phyloP scores from a whole-genome alignment of 2,113 vertebrate genomes.

The Hyperopisus bebe region DNA sequence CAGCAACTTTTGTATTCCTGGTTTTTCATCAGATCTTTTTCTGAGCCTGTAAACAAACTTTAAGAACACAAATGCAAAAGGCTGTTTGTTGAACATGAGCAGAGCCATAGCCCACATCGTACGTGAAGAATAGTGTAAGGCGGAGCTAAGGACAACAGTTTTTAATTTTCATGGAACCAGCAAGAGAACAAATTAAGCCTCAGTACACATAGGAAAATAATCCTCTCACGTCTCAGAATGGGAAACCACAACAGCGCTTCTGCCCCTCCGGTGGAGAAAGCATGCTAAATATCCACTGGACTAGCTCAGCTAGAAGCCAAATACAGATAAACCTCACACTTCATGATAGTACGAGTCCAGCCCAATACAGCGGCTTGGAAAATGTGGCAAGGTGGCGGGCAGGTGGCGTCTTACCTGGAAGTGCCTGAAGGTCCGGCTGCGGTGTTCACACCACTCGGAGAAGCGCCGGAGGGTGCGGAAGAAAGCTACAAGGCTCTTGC shows the following conservation, averaged over 20 bases:
- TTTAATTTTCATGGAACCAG: not conserved
- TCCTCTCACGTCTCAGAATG: not conserved
- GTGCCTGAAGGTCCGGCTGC: slow-evolving; percentile 66
- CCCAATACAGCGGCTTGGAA: not conserved
- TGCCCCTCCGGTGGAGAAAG: not conserved
- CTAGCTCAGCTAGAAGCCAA: not conserved
- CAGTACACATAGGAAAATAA: not conserved
- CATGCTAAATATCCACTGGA: not conserved
- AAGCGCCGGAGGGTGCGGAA: slow-evolving; percentile 75
- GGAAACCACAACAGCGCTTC: not conserved
- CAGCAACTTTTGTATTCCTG: not conserved
- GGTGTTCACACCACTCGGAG: slow-evolving; percentile 66
- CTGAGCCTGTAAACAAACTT: not conserved
- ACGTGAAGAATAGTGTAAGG: not conserved
- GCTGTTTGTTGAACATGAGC: not conserved
- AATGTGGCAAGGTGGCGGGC: not conserved
- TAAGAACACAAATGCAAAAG: not conserved
- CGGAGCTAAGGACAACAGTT: not conserved
- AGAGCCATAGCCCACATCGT: not conserved
- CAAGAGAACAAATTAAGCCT: not conserved
- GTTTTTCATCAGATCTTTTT: not conserved
- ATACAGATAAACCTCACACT: not conserved
- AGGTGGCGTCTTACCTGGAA: slow-evolving; percentile 72
- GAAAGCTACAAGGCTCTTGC: slow-evolving; percentile 62
- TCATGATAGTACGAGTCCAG: not conserved